Evolutionary conservation across 2,797 vertebrate genomes (phyloP), one percentile per base, ranked within the genome.

Genomic region (Dermochelys coriacea): DNA sequence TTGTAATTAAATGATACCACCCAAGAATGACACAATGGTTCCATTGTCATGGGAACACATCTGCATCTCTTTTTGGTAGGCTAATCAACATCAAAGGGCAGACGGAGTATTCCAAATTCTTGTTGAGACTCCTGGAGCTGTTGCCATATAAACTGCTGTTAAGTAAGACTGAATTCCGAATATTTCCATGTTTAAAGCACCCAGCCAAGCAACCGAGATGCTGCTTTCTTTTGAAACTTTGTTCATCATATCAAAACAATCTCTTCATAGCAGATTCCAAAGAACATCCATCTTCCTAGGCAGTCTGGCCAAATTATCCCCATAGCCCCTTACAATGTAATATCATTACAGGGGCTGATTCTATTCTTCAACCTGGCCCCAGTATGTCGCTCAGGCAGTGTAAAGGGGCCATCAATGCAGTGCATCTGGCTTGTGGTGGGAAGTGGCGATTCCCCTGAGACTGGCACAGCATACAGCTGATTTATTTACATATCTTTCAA

Each of bases 121-220:
- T 84, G 27, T 59, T 19, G 80, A 79, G 37, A 91, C 87, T 57
- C 29, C 12, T 88, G 51, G 0, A 74, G 61, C 79, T 52, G 68
- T 59, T n/a, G 52, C 6, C 79, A 41, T 68, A 12, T 5, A 61
- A 47, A n/a, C 49, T 29, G 23, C 86, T 88, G 5, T 74, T 37
- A 41, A 52, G 34, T 78, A 52, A 87, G 93, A 51, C 57, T 29
- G 64, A 78, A 8, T 45, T 71, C 37, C 5, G 54, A 71, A 25
- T 27, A 8, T 83, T 85, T 92, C 49, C 57, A 57, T 0, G 0
- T 5, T 71, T 79, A 82, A 54, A 87, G 77, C 41, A 54, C 21
- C 0, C 0, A 27, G 9, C 55, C 4, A 81, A 84, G 79, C 75
- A 54, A 11, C 1, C 1, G 37, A 45, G 71, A 45, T 2, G 8